Percentiles rank a stretch among this genome's conserved stretches.
Conservation (phyloP, 1,140 invertebrate species). For the Tenebrio molitor region DNA sequence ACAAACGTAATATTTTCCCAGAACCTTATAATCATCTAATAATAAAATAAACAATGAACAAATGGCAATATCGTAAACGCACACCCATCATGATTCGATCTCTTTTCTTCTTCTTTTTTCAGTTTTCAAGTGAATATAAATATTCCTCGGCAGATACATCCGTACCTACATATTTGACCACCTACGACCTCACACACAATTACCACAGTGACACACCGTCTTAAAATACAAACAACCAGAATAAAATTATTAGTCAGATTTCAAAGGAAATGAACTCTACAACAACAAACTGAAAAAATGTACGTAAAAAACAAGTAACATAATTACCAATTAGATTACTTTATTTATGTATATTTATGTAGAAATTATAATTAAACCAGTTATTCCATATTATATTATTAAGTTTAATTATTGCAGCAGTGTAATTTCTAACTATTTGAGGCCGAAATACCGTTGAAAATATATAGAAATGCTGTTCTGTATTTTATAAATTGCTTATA, state of each 20-base stretch:
- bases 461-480: no score
- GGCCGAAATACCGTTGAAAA: no score
- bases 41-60: not conserved
- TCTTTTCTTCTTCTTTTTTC: not conserved
- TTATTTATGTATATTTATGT: no score
- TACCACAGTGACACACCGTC: constrained; percentile 9
- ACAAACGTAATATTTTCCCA: not conserved
- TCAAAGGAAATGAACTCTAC: not conserved
- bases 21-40: constrained; percentile 1
- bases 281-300: no score
- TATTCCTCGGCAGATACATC: not conserved
- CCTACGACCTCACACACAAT: not conserved
- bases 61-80: not conserved
- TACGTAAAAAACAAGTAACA: no score
- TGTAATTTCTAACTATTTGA: no score
- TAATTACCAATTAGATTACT: no score
- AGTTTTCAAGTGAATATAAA: not conserved
- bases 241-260: not conserved
- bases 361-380: constrained; percentile 8
- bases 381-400: not conserved
- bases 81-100: not conserved
- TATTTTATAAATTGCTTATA: no score
- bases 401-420: not conserved
- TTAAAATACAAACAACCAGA: not conserved
- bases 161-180: no score